Percentiles rank a stretch among this genome's conserved stretches.
Evolutionary conservation across 2,113 vertebrate species (phyloP).

Genomic region (Vicugna pacos): DNA sequence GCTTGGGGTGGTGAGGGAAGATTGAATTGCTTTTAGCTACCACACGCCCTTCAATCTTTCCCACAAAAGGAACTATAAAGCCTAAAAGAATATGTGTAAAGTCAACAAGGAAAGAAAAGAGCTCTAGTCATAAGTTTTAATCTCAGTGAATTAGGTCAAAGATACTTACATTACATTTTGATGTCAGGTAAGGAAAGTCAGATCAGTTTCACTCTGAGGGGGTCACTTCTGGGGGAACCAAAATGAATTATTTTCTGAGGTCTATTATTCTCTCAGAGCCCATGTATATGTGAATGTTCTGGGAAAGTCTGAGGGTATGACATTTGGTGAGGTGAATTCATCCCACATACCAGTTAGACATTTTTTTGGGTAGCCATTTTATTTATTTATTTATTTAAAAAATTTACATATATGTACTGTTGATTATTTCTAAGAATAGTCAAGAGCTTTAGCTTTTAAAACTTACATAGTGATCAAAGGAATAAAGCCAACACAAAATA

Average conservation of each 20-base stretch:
- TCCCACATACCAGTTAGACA: background rate
- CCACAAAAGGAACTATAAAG: background rate
- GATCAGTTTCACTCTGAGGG: background rate
- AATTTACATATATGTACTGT: no score
- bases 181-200: background rate
- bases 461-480: no score
- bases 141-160: background rate
- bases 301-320: background rate
- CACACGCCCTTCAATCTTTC: background rate
- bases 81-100: background rate
- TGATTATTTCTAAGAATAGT: no score
- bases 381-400: no score
- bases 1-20: background rate
- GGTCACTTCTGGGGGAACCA: background rate
- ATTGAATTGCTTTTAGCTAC: background rate
- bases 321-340: background rate
- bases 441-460: no score
- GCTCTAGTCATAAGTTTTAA: background rate
- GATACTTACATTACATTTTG: background rate
- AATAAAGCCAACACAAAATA: no score
- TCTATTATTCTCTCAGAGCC: background rate
- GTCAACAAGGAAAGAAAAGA: background rate
- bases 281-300: background rate
- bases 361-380: background rate
- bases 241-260: conserved; percentile 12